Evolutionary conservation across 2,113 vertebrate genomes (phyloP).

Genomic region (Gila orcuttii): DNA sequence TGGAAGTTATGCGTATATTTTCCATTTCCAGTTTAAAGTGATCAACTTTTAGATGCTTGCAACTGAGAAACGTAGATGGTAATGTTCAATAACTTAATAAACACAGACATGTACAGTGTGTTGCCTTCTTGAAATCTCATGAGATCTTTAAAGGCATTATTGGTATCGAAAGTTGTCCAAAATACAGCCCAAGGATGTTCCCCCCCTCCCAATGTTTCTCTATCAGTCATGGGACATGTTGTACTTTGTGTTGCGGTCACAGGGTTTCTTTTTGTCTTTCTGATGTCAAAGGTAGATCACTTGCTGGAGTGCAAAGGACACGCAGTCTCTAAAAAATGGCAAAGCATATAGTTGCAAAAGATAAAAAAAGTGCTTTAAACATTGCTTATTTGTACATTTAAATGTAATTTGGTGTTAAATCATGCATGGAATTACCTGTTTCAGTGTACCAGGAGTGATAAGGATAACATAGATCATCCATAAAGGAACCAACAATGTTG

Average conservation of each 20-base stretch:
- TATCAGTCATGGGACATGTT: not conserved
- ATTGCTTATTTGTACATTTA: not conserved
- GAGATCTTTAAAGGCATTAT: not conserved
- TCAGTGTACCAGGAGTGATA: conserved; percentile 71
- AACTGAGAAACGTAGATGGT: not conserved
- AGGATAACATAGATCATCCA: conserved; percentile 73
- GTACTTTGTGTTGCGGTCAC: conserved; percentile 10
- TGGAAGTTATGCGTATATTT: not conserved
- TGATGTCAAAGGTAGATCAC: conserved; percentile 62
- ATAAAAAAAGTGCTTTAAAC: not conserved
- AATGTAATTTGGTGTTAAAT: not conserved
- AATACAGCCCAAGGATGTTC: conserved; percentile 21
- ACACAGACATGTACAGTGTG: not conserved
- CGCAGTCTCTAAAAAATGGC: conserved; percentile 67
- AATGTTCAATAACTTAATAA: not conserved
- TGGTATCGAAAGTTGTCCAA: conserved; percentile 9
- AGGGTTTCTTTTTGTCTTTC: conserved; percentile 58
- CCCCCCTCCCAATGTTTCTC: not conserved
- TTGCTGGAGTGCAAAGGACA: conserved; percentile 70
- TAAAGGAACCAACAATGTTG: conserved; percentile 77
- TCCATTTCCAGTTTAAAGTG: not conserved
- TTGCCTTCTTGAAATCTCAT: conserved; percentile 1
- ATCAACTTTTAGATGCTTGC: not conserved
- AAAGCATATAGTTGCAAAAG: conserved; percentile 13
- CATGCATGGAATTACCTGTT: conserved; percentile 60